Conservation (phyloP, 2,113 vertebrate genomes). For the Nesogale talazaci region DNA sequence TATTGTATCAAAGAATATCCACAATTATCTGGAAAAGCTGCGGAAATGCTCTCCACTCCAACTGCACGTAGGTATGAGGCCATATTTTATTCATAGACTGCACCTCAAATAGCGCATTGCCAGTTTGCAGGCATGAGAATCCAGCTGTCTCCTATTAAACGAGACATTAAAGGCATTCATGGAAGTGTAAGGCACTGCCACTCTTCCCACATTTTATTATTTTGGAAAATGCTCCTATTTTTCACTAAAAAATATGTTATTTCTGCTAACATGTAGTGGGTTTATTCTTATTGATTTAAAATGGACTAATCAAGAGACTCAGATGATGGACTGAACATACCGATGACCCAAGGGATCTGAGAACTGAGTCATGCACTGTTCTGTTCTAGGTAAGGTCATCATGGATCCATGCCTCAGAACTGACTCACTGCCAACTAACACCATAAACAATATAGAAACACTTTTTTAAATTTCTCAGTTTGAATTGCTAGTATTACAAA, state of each 20-base stretch:
- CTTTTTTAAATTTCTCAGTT: not conserved
- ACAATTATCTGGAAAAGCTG: not conserved
- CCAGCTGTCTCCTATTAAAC: not conserved
- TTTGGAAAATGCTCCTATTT: not conserved
- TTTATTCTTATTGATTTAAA: not conserved
- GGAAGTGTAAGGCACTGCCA: not conserved
- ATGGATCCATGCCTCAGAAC: not conserved
- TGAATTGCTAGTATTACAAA: not conserved
- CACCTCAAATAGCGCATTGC: not conserved
- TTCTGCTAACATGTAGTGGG: not conserved
- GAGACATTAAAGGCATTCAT: not conserved
- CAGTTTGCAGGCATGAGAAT: fast-evolving
- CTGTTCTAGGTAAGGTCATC: not conserved
- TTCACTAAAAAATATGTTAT: not conserved
- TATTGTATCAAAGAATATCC: not conserved
- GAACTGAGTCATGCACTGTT: not conserved
- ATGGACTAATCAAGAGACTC: not conserved
- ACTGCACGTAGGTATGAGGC: not conserved
- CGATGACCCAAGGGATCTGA: not conserved
- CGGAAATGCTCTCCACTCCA: not conserved
- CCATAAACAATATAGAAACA: not conserved
- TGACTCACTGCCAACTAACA: not conserved
- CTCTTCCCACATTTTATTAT: not conserved
- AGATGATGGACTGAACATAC: not conserved
- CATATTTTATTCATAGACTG: not conserved